Evolutionary conservation across 2,888 invertebrate species (phyloP), one percentile per base, ranked within the genome.

Genomic region (Congeria kusceri): DNA sequence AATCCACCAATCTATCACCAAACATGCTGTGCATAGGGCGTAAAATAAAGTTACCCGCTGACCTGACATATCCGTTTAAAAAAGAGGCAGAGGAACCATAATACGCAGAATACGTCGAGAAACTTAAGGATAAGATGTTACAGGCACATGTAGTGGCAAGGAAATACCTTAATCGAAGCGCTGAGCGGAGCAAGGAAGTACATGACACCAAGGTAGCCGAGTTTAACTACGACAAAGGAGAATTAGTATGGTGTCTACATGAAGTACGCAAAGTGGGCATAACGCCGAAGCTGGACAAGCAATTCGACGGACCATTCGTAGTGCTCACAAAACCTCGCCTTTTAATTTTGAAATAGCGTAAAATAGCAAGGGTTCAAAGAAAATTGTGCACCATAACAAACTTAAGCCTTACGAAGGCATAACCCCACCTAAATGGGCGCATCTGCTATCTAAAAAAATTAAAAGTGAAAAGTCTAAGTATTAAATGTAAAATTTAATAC

Each of bases 1-100:
- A 79, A 32, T 68, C 70, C 23, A 85, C 85, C 13, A 74, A 77
- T 28, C 62, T 67, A n/a, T 69, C 75, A n/a, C 84, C 80, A 0
- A 57, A 78, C 29, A 23, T 47, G 4, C 27, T 78, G 18, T 61
- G 78, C 25, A 76, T 65, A 28, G 77, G 83, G 5, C 56, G 47
- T 44, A 77, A 83, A 15, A 70, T 70, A 15, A 7, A 27, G 0
- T 18, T 80, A n/a, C 74, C 80, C 23, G 5, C 74, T 9, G 68
- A 80, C 29, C 25, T 83, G n/a, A n/a, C 18, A 47, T 72, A 18
- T 70, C 69, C 20, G 62, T 57, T 11, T 25, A 5, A 11, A 1
- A 9, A 20, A 9, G 53, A 53, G 5, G 9, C 20, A 9, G n/a
- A 25, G 25, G 53, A 15, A 1, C 9, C 20, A 4, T 53, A 9